phyloP scores from a whole-genome alignment of 2,113 vertebrate genomes.

The Leptocoma aspasia region DNA sequence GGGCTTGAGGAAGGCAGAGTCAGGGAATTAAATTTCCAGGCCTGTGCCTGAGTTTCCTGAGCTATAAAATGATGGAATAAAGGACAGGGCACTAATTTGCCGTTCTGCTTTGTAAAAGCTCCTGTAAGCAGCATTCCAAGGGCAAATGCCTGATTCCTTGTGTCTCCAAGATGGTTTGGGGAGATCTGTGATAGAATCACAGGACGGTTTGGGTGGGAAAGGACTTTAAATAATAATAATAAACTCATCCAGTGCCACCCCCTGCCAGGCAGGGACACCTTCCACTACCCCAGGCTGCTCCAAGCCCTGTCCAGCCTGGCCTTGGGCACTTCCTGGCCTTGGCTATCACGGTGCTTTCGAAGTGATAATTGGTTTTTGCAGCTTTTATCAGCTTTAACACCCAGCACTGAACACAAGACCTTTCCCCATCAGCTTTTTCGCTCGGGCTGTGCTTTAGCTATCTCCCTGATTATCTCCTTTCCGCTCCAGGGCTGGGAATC shows the following conservation, averaged over 20 bases:
- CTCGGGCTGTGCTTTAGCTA: neutral
- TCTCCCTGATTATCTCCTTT: neutral
- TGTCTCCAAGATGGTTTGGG: neutral
- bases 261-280: neutral
- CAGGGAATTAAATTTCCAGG: neutral
- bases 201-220: neutral
- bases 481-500: neutral
- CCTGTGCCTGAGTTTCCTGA: neutral
- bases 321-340: neutral
- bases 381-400: neutral
- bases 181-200: neutral
- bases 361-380: neutral
- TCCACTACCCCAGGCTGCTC: neutral
- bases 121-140: neutral
- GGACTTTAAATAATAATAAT: too few species aligned
- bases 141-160: neutral
- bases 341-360: neutral
- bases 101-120: neutral
- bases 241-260: neutral
- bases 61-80: neutral
- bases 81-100: neutral
- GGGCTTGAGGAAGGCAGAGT: neutral
- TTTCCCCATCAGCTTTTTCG: neutral
- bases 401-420: neutral
- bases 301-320: neutral